A percentile compares a stretch with the other conserved stretches of the same genome.
phyloP scores from a whole-genome alignment of 2,113 vertebrate genomes.

The Donacobius atricapilla region DNA sequence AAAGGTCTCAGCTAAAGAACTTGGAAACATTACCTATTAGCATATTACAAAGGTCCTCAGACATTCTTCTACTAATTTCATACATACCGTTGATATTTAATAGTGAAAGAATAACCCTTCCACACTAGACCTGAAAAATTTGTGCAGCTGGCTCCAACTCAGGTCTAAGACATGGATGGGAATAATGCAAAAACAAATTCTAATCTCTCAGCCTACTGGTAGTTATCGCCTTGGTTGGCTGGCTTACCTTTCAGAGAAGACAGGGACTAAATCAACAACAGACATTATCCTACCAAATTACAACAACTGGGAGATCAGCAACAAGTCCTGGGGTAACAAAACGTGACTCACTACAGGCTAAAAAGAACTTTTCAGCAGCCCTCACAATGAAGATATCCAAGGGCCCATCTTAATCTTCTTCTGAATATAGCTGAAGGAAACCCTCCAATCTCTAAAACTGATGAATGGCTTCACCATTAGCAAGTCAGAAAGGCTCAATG shows the following conservation, averaged over 20 bases:
- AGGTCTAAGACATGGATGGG: background rate
- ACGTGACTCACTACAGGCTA: background rate
- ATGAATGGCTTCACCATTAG: background rate
- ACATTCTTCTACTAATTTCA: background rate
- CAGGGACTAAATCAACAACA: background rate
- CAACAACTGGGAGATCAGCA: background rate
- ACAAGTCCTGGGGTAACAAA: background rate
- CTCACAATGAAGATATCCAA: background rate
- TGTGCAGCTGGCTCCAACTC: background rate
- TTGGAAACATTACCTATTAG: background rate
- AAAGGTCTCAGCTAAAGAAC: background rate
- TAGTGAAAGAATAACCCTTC: background rate
- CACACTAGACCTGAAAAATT: background rate
- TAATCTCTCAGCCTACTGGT: background rate
- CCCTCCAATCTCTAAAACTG: background rate
- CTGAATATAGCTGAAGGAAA: background rate
- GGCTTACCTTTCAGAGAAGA: background rate
- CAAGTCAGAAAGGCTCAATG: fast-evolving
- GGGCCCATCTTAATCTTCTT: background rate
- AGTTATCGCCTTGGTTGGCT: background rate
- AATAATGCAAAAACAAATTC: background rate
- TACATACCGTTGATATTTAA: background rate
- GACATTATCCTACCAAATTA: background rate
- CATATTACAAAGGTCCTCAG: background rate
- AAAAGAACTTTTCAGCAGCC: background rate